phyloP scores from a whole-genome alignment of 2,888 invertebrate genomes.

The Amiota mariae region DNA sequence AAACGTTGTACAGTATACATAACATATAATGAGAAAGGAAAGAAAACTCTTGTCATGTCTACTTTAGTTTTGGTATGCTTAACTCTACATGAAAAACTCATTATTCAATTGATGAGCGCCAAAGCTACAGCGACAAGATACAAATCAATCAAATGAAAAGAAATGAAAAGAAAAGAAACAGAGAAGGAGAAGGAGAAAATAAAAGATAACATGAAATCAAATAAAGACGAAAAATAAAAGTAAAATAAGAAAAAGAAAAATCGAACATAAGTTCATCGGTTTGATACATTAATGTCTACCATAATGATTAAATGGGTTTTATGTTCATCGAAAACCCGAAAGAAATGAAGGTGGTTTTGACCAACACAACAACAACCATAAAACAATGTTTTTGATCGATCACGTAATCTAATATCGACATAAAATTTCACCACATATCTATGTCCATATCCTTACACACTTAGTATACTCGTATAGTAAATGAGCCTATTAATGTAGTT shows the following conservation, averaged over 20 bases:
- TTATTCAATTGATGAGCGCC: constrained; percentile 19
- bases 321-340: not conserved
- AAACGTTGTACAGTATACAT: no score
- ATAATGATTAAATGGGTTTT: constrained; percentile 27
- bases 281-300: constrained; percentile 21
- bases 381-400: constrained; percentile 17
- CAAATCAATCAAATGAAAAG: constrained; percentile 23
- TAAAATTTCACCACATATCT: not conserved
- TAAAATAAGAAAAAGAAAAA: no score
- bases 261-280: not conserved
- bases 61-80: no score
- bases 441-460: not conserved
- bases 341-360: no score
- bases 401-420: constrained; percentile 21
- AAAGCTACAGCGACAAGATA: constrained; percentile 13
- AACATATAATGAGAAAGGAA: not conserved
- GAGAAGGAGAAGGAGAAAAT: not conserved
- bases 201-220: constrained; percentile 4
- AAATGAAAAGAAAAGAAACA: not conserved
- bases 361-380: not conserved
- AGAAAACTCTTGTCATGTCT: not conserved
- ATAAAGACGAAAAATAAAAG: not conserved
- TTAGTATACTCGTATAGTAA: no score
- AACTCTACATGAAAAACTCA: constrained; percentile 14
- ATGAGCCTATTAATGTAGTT: not conserved